Base-by-base conservation (phyloP, 2,888 invertebrate species). In the Lutraria lutraria region DNA sequence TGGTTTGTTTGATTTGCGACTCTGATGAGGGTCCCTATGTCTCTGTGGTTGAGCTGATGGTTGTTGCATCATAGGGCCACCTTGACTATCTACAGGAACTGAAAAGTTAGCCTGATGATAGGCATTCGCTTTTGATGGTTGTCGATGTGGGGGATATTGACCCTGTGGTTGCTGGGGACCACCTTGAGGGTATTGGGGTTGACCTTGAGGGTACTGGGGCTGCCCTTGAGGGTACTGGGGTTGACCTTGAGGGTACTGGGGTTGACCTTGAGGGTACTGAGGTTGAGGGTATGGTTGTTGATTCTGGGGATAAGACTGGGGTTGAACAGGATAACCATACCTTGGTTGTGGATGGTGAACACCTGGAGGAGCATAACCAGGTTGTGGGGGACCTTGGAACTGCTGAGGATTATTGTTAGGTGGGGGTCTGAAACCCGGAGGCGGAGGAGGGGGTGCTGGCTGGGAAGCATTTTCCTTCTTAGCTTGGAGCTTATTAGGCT, bases 341-440 rank as follows among this genome's bases (percentile, higher is more conserved):
- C 93, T 90, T 89, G 93, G 93, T 92, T 94, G 94, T 15, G 93
- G 92, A 25, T 91, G 92, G 79, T 90, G 90, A 63, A 91, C 86
- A 60, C 94, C 93, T 76, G 93, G 92, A 19, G 92, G 93, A 15
- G 83, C 80, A 19, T 72, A 89, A 8, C 89, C 90, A 31, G 89
- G 92, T n/a, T 89, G 88, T 19, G 85, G 85, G n/a, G 72, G 87
- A 29, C 90, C 88, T 53, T 83, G 89, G 63, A 92, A 87, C n/a
- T 89, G 86, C 68, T 89, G 87, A 16, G 89, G 89, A 19, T 86
- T 85, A n/a, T 88, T 86, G 52, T 54, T 25, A 31, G 53, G 52
- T 72, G 81, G 86, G 21, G 87, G 83, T 60, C 85, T 53, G 52
- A 79, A 88, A 29, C 86, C 83, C 19, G 56, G 83, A 19, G 83